Evolutionary conservation across 1,140 invertebrate species (phyloP), one percentile per base, ranked within the genome.

Genomic region (Pseudomyrmex concolor): DNA sequence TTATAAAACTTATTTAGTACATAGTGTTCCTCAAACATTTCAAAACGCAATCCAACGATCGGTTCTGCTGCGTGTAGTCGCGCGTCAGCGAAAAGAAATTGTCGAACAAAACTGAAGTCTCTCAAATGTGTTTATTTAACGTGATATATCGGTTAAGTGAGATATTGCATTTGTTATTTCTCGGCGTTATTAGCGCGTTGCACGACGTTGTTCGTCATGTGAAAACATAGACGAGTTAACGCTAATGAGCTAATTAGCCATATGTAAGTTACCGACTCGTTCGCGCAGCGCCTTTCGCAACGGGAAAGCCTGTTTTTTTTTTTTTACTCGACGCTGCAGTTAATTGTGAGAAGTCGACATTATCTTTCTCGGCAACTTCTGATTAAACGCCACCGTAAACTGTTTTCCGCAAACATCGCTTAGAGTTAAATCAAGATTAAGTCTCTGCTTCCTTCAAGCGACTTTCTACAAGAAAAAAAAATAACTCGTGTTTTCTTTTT

Each of bases 211-310:
- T 22, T 25, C n/a, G 34, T 10, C n/a, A 57, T 51, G 25, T 17
- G 4, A 43, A 72, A 43, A 57, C 9, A 55, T 22, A 19, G 22
- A 59, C 55, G n/a, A 59, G 55, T 59, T 19, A 59, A 57, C 15
- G 54, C 25, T 71, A 71, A 71, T 57, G 25, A 72, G 34, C 67
- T 54, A 70, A 70, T 55, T 70, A 70, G 22, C 50, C 15, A 17
- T 22, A 45, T 22, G 22, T 13, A 13, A 13, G 50, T 70, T 70
- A 70, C n/a, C 25, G n/a, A 70, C 50, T 68, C 13, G 50, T 34
- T 34, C 50, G 67, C 12, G 22, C 19, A 12, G 19, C 50, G 45
- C 43, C 43, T 66, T 66, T 66, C n/a, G 43, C 17, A 13, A 4
- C 34, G 17, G 43, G 10, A 51, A 15, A 22, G 15, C 12, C 13